These are phyloP conservation scores for Palythoa grandis DNA, from an alignment of 92 coral and sea anemone genomes.

Conservation along the genomic window DNA sequence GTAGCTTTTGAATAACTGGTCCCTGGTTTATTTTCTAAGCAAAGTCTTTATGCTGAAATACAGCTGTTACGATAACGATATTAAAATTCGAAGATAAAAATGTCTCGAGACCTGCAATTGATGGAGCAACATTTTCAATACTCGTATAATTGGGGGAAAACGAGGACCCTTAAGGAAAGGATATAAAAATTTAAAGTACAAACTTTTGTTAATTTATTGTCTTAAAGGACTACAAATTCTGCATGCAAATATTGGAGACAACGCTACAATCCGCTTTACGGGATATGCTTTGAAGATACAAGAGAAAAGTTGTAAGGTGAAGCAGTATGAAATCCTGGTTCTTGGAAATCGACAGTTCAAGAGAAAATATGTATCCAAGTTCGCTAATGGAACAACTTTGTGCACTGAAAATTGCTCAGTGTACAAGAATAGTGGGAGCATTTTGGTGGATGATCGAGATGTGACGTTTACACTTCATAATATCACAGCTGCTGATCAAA, in stretches of 20 bases:
- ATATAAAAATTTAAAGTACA: no score
- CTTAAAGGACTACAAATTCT: neutral
- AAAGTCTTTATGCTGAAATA: no score
- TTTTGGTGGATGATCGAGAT: neutral
- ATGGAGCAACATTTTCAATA: no score
- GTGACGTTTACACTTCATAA: neutral
- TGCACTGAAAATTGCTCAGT: neutral
- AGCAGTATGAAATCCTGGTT: neutral
- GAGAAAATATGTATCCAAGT: neutral
- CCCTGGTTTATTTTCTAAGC: no score
- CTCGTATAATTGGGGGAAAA: no score
- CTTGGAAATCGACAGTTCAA: neutral
- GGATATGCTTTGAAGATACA: neutral
- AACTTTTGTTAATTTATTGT: neutral
- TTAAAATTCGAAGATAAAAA: no score
- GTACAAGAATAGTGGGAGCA: neutral
- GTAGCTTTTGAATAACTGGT: no score
- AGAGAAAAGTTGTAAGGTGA: neutral
- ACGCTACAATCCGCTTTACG: neutral
- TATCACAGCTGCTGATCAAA: neutral
- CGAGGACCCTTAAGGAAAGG: no score
- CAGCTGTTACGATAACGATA: no score
- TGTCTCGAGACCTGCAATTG: no score
- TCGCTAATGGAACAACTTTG: neutral
- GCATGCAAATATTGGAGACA: neutral